A percentile compares a stretch with the other conserved stretches of the same genome.
Evolutionary conservation across 2,888 invertebrate species (phyloP).

Genomic region (Melieria picta): DNA sequence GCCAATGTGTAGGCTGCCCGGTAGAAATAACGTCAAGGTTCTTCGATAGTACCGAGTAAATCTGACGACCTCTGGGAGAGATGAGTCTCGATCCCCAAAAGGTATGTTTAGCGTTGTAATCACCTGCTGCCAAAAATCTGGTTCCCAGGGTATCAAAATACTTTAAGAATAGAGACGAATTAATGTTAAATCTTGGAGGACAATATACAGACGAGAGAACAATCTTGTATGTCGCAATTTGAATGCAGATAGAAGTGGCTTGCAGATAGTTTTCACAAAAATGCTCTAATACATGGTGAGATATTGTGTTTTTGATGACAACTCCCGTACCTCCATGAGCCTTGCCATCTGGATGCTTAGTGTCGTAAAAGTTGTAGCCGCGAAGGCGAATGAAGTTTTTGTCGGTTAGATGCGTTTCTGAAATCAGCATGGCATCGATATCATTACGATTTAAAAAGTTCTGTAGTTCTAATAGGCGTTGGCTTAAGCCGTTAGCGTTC

Average conservation of each 20-base stretch:
- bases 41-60: background rate
- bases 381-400: slow-evolving; percentile 1
- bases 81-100: background rate
- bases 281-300: slow-evolving; percentile 3
- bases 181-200: background rate
- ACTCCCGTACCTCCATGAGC: slow-evolving; percentile 11
- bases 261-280: slow-evolving; percentile 1
- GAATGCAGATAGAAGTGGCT: slow-evolving; percentile 6
- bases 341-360: slow-evolving; percentile 15
- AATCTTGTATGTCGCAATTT: background rate
- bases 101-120: slow-evolving; percentile 10
- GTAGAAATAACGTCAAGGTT: slow-evolving; percentile 6
- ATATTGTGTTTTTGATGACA: background rate
- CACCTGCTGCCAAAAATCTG: slow-evolving; percentile 17
- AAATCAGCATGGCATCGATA: slow-evolving; percentile 18
- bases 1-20: slow-evolving; percentile 7
- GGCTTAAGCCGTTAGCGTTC: slow-evolving; percentile 18
- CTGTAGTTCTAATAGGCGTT: slow-evolving; percentile 5
- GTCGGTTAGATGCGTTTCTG: slow-evolving; percentile 18
- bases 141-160: background rate
- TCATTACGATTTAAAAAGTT: background rate
- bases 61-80: background rate
- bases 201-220: slow-evolving; percentile 8
- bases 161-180: background rate
- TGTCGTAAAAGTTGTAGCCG: slow-evolving; percentile 5